Percentiles rank a stretch among this genome's conserved stretches.
Evolutionary conservation across 2,113 vertebrate species (phyloP).

Genomic region (Pandion haliaetus): DNA sequence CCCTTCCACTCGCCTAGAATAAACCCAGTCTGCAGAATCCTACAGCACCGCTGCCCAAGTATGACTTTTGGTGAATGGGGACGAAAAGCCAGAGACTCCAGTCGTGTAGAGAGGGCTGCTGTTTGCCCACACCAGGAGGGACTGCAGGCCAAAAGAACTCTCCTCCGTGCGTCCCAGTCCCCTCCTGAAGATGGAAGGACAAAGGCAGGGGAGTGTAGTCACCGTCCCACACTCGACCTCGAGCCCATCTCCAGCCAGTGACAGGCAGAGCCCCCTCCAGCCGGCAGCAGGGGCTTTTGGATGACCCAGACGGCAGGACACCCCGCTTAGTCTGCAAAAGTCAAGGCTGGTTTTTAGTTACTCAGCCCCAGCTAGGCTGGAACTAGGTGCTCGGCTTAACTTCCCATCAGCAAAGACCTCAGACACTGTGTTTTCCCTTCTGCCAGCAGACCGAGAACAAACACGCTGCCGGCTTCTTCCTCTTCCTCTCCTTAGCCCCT

Average conservation of each 20-base stretch:
- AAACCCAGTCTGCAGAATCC: neutral
- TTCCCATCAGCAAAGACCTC: neutral
- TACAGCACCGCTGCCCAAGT: neutral
- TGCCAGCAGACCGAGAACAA: neutral
- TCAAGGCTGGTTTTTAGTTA: neutral
- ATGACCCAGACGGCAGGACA: neutral
- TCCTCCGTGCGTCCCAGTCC: neutral
- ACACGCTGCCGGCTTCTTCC: neutral
- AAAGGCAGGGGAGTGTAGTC: too few relatives aligned
- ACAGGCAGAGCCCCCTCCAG: neutral
- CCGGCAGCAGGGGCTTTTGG: neutral
- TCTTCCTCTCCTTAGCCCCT: neutral
- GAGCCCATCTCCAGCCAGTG: neutral
- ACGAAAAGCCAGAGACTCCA: neutral
- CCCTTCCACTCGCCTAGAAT: neutral
- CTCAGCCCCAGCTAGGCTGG: neutral
- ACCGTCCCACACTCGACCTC: accelerated
- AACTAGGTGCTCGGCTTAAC: neutral
- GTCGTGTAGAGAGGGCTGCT: neutral
- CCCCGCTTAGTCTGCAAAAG: neutral
- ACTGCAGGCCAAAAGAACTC: too few relatives aligned
- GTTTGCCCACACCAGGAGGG: neutral
- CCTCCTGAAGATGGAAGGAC: too few relatives aligned
- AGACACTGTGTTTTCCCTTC: neutral
- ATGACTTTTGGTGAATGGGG: neutral